A percentile compares a stretch with the other conserved stretches of the same genome.
Conservation (phyloP, 2,113 vertebrate genomes). For the Podarcis muralis region DNA sequence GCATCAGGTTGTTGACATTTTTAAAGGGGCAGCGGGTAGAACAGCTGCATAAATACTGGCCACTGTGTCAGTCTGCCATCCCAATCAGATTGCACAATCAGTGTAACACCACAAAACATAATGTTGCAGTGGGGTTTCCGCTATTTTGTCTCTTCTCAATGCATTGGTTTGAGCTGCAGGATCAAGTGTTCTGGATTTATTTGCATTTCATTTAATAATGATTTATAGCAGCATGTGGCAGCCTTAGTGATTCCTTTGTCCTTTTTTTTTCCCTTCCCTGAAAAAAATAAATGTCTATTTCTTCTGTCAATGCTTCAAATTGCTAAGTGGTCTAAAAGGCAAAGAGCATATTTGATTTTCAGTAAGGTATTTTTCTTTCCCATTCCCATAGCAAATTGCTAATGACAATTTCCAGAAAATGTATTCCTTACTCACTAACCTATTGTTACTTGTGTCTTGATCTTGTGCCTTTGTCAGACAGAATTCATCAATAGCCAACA, state of each 20-base stretch:
- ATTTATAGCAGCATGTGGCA: neutral
- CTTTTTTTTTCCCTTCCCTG: neutral
- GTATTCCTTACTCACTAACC: conserved; percentile 20
- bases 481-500: conserved; percentile 19
- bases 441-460: conserved; percentile 1
- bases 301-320: neutral
- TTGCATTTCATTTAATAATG: conserved; percentile 14
- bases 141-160: neutral
- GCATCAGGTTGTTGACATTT: neutral
- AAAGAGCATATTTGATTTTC: conserved; percentile 39
- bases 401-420: conserved; percentile 16
- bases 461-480: conserved; percentile 18
- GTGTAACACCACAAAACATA: neutral
- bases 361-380: conserved; percentile 27
- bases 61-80: neutral
- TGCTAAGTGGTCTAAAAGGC: conserved; percentile 14
- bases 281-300: neutral
- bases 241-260: neutral
- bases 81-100: neutral
- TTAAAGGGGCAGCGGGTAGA: neutral
- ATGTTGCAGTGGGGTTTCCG: neutral
- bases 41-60: neutral
- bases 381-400: neutral
- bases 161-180: neutral
- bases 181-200: neutral